phyloP scores from a whole-genome alignment of 2,113 vertebrate species.

The Tamias sibiricus region DNA sequence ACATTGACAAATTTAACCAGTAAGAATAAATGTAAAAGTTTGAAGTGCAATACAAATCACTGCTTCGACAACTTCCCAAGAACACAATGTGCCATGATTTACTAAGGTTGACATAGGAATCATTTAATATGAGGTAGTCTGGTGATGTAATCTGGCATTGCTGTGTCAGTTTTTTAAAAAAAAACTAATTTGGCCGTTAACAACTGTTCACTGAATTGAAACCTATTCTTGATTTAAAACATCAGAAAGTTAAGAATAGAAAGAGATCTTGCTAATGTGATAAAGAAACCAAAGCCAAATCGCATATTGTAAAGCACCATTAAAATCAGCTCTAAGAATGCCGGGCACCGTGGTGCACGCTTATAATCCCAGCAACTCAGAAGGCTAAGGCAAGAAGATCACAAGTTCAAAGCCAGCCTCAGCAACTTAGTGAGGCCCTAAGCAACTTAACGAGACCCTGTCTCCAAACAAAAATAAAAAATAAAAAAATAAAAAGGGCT shows the following conservation, averaged over 20 bases:
- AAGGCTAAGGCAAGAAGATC: too few relatives aligned
- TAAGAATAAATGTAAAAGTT: neutral
- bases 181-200: neutral
- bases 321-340: neutral
- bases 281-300: constrained; percentile 13
- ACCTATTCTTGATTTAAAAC: neutral
- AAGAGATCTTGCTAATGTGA: neutral
- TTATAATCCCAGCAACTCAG: too few relatives aligned
- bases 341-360: too few relatives aligned
- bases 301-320: neutral
- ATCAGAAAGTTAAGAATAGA: neutral
- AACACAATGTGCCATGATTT: neutral
- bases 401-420: too few relatives aligned
- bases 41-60: neutral
- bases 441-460: too few relatives aligned
- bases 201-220: neutral
- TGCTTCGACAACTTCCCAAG: fast-evolving
- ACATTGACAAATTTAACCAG: neutral
- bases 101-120: fast-evolving
- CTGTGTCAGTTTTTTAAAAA: neutral
- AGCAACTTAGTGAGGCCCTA: too few relatives aligned
- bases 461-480: too few relatives aligned
- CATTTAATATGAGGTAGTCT: neutral
- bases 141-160: neutral
- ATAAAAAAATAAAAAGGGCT: too few relatives aligned